Evolutionary conservation across 2,888 invertebrate genomes (phyloP), one percentile per base, ranked within the genome.

Genomic region (Lasioglossum villosulum): DNA sequence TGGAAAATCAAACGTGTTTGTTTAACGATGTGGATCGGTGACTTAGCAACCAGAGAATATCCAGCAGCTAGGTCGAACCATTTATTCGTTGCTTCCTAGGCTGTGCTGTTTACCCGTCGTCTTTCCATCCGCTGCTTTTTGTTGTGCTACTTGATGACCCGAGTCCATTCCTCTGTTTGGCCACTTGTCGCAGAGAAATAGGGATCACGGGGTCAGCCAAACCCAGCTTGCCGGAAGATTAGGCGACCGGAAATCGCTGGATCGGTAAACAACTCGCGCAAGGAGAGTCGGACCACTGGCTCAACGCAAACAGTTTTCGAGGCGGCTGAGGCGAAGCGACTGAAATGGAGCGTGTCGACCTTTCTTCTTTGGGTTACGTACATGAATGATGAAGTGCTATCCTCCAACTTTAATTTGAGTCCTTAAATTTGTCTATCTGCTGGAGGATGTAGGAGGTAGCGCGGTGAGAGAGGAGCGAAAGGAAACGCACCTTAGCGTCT

Each of bases 1-100:
- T 48, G 74, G 79, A 42, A 74, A 75, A 82, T 81, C 82, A 72
- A 72, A 71, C 74, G 52, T 66, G 39, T 63, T 81, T 73, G 71
- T 66, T 77, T 75, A 83, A 81, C 81, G 68, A 83, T 77, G 52
- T 48, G 23, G 52, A 75, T 70, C 77, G 34, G 12, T 42, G 78
- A 30, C 16, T 77, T 72, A 74, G 56, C 63, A 4, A n/a, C 37
- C 4, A 39, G 71, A 68, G 70, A 45, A 56, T 56, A 74, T 42
- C 30, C 42, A 66, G 14, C 30, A 45, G n/a, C 45, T 68, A 19
- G 27, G 5, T 37, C n/a, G 52, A 68, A 56, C 70, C n/a, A 68
- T 78, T 78, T 78, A 72, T 72, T 72, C 72, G 27, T n/a, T 27
- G 75, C 48, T 48, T 56, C 6, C n/a, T n/a, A 5, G 34, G 12